Evolutionary conservation across 2,888 invertebrate species (phyloP).

Genomic region (Eristalinus sepulchralis): DNA sequence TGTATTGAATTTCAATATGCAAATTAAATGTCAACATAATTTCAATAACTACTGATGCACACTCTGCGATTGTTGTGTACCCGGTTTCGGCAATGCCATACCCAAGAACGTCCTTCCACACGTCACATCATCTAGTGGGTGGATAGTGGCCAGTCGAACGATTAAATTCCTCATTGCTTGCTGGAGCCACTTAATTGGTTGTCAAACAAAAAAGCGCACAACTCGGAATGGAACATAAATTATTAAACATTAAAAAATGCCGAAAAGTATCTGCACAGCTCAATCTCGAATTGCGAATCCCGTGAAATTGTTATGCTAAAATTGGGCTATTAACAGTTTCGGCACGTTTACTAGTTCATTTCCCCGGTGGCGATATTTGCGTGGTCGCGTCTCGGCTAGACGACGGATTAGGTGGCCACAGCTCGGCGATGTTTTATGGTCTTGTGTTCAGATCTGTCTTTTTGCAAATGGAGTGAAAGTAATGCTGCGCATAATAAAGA

Average conservation of each 20-base stretch:
- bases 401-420: background rate
- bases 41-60: background rate
- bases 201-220: background rate
- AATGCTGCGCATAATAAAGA: constrained; percentile 40
- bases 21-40: background rate
- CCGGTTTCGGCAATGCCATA: background rate
- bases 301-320: constrained; percentile 5
- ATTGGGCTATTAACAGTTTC: constrained; percentile 23
- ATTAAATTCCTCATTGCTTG: background rate
- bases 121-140: background rate
- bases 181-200: background rate
- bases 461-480: constrained; percentile 28
- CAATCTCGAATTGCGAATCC: constrained; percentile 6
- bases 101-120: background rate
- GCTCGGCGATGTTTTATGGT: background rate
- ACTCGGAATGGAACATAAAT: constrained; percentile 3
- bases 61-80: background rate
- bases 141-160: background rate
- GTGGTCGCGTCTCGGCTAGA: background rate
- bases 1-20: background rate
- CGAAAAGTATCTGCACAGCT: constrained; percentile 30
- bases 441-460: background rate
- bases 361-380: background rate
- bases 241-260: constrained; percentile 41
- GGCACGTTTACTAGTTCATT: constrained; percentile 23